Conservation (phyloP, 2,888 invertebrate species). For the Agrypnus murinus region DNA sequence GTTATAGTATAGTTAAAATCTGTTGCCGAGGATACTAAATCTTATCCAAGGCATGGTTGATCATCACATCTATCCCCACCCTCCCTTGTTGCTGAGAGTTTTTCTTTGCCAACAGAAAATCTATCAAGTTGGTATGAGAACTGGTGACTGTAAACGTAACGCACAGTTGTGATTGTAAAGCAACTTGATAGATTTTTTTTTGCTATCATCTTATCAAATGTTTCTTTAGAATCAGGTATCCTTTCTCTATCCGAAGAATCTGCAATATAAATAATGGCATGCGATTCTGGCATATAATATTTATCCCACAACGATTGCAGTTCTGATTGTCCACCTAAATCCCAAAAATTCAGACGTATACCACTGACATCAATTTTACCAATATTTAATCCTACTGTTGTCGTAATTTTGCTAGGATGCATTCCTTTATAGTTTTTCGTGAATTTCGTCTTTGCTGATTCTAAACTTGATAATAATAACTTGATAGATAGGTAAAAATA, state of each 20-base stretch:
- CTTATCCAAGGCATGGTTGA: no score
- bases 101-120: no score
- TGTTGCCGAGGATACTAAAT: no score
- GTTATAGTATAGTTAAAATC: no score
- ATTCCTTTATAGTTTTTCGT: slow-evolving; percentile 94
- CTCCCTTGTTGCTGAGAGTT: no score
- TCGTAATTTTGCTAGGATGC: slow-evolving; percentile 96
- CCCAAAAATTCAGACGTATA: slow-evolving; percentile 97
- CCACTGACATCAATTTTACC: slow-evolving; percentile 96
- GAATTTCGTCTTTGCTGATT: slow-evolving; percentile 97
- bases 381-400: slow-evolving; percentile 98
- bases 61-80: no score
- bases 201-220: slow-evolving; percentile 97
- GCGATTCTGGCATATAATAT: slow-evolving; percentile 94
- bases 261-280: slow-evolving; percentile 97
- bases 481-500: no score
- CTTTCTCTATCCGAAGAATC: slow-evolving; percentile 96
- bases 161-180: no score
- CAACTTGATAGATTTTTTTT: no score
- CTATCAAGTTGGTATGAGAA: no score
- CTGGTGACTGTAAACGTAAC: no score
- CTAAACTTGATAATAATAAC: no score
- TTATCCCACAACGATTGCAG: slow-evolving; percentile 99
- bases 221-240: slow-evolving; percentile 95
- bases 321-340: slow-evolving; percentile 97